phyloP scores from a whole-genome alignment of 2,113 vertebrate species.

The Cyrtonyx montezumae region DNA sequence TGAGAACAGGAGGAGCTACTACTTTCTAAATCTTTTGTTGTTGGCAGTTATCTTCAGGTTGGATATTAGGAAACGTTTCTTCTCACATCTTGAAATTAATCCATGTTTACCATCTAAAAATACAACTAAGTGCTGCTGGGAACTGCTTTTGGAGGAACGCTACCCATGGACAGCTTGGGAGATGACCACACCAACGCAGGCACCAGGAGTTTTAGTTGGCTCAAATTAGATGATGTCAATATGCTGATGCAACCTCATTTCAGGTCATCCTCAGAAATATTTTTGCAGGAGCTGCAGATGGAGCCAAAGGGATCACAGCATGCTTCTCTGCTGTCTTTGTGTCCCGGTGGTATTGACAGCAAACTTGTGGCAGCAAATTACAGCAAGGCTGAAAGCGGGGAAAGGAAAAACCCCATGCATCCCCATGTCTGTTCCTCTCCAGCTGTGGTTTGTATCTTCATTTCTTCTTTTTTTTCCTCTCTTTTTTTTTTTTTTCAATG shows the following conservation, averaged over 20 bases:
- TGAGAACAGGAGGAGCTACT: neutral
- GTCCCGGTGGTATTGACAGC: fast-evolving
- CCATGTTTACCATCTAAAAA: neutral
- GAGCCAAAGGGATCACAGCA: neutral
- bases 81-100: neutral
- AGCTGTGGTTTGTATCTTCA: fast-evolving
- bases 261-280: neutral
- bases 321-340: neutral
- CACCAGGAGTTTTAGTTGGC: neutral
- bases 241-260: neutral
- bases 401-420: neutral
- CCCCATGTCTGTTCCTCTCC: neutral
- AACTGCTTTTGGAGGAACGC: neutral
- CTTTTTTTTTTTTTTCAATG: neutral
- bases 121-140: neutral
- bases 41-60: neutral
- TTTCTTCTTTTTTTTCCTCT: neutral
- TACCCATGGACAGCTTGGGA: fast-evolving
- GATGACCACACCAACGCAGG: fast-evolving
- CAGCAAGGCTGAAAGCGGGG: neutral
- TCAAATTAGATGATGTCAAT: fast-evolving
- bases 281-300: neutral
- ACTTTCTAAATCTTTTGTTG: neutral
- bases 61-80: too few relatives aligned
- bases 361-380: neutral